Evolutionary conservation across 2,797 vertebrate genomes (phyloP).

Genomic region (Bovichtus variegatus): DNA sequence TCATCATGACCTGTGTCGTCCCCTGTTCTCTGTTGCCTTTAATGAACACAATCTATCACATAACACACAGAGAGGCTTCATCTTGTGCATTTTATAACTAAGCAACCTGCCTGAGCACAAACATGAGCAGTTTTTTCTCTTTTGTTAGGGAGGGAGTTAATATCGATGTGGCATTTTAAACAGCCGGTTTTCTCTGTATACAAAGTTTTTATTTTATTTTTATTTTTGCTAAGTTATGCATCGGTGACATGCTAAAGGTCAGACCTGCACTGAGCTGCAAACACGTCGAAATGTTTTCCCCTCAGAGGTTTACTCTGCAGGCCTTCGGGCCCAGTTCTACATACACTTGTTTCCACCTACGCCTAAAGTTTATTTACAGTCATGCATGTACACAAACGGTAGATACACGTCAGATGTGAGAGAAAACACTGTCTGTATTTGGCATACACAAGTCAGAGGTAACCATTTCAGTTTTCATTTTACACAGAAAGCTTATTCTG

Average conservation of each 20-base stretch:
- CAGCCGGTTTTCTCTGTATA: background rate
- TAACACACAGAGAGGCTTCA: background rate
- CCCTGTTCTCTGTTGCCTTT: conserved; percentile 19
- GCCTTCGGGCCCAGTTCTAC: background rate
- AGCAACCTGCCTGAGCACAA: background rate
- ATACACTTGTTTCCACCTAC: background rate
- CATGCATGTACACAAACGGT: background rate
- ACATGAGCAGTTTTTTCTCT: background rate
- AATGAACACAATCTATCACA: background rate
- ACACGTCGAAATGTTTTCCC: background rate
- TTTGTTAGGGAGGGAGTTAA: background rate
- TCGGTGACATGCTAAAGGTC: background rate
- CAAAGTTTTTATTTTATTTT: background rate
- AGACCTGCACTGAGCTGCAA: background rate
- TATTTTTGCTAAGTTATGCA: background rate
- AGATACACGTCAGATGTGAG: background rate
- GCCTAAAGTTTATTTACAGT: background rate
- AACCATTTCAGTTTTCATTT: background rate
- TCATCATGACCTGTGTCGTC: background rate
- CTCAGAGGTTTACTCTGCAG: background rate
- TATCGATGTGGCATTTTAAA: background rate
- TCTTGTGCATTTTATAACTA: background rate
- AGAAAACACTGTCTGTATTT: background rate
- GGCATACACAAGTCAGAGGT: background rate
- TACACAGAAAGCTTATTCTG: background rate